Evolutionary conservation across 2,113 vertebrate genomes (phyloP), one percentile per base, ranked within the genome.

Genomic region (Nothocercus julius): DNA sequence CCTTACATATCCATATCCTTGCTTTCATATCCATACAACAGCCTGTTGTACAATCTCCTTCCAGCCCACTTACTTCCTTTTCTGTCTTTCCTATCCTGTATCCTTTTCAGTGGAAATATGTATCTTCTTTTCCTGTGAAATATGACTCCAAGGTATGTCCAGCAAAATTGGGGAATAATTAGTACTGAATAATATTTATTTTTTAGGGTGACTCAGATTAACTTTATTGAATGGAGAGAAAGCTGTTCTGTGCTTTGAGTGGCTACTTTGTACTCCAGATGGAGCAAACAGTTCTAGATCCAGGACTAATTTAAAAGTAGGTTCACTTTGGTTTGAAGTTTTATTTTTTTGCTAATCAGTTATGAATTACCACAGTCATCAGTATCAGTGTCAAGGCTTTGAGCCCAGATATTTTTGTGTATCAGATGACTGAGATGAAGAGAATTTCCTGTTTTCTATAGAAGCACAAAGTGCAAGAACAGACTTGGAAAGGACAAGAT

Each of bases 401-500:
- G 30, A 78, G 86, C 78, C 93, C 76, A 95, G 84, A 89, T 97
- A 79, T 77, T 85, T 93, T n/a, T 89, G 75, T 19, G 4, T 79
- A 89, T 89, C 89, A 93, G 80, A 87, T 21, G 89, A 82, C 61
- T 92, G 40, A 94, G 90, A 90, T 85, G 82, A 93, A 90, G 75
- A 93, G 75, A 95, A 93, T 93, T 95, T 95, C 81, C 92, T 93
- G 78, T 92, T 97, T 93, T 94, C 72, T 91, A 5, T 83, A 14
- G 91, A 92, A 94, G 93, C 92, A 78, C 11, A 16, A 63, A 87
- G 42, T 80, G 51, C 49, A 80, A 79, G 76, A 79, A 27, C 79
- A 95, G 91, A 87, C 82, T 95, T 95, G 79, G 91, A 92, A 95
- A 70, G 45, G 44, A 74, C 27, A 49, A 85, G 87, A 77, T 67